Conservation (phyloP, 2,797 vertebrate species). For the Tarsius wallacei region DNA sequence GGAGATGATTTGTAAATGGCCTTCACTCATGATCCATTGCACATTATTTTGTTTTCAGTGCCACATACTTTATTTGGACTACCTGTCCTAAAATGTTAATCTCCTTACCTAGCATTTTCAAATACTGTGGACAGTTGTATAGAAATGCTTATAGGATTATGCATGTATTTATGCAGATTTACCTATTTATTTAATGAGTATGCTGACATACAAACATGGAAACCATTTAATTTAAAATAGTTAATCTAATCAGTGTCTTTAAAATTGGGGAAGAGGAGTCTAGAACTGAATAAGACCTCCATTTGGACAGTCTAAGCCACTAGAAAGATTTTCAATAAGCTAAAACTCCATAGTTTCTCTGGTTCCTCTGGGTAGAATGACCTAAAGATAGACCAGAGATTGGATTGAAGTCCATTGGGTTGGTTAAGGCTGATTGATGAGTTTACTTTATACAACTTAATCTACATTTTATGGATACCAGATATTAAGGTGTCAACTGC, state of each 20-base stretch:
- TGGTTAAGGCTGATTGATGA: neutral
- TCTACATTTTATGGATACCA: neutral
- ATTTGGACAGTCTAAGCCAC: neutral
- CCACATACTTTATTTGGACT: neutral
- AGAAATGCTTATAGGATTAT: neutral
- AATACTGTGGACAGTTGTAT: neutral
- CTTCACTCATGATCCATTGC: neutral
- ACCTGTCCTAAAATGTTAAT: conserved; percentile 24
- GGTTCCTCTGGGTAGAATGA: neutral
- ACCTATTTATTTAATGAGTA: conserved; percentile 14
- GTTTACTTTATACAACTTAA: neutral
- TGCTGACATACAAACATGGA: neutral
- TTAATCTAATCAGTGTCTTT: neutral
- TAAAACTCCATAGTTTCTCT: neutral
- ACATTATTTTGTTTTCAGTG: conserved; percentile 51
- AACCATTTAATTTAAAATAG: neutral
- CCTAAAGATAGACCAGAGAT: neutral
- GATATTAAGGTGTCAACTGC: neutral
- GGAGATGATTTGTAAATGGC: neutral
- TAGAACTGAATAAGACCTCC: neutral
- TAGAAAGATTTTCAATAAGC: neutral
- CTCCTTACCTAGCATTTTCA: conserved; percentile 4
- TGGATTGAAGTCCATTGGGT: neutral
- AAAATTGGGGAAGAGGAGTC: neutral
- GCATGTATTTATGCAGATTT: conserved; percentile 11